phyloP scores from a whole-genome alignment of 1,140 invertebrate genomes.

The Drosophila takahashii region DNA sequence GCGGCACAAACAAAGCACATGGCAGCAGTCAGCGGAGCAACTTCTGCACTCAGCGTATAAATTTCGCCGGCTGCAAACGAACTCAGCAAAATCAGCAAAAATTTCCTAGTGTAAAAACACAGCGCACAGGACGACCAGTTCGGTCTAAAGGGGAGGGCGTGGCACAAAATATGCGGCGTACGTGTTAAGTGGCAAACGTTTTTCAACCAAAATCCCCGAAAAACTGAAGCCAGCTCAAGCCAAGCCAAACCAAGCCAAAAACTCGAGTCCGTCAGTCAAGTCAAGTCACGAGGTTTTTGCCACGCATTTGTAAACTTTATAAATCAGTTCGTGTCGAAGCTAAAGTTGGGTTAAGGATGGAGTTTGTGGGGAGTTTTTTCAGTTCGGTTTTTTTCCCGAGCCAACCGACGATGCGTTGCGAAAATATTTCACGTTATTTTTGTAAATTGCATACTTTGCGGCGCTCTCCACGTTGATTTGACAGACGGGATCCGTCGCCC shows the following conservation, averaged over 20 bases:
- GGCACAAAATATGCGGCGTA: slow-evolving; percentile 80
- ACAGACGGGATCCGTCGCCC: slow-evolving; percentile 26
- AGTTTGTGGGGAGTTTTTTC: slow-evolving; percentile 2
- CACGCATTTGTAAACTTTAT: slow-evolving; percentile 83
- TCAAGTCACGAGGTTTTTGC: slow-evolving; percentile 79
- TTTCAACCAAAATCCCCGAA: slow-evolving; percentile 64
- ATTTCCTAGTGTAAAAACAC: slow-evolving; percentile 67
- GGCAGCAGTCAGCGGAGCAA: slow-evolving; percentile 59
- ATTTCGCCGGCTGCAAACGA: slow-evolving; percentile 63
- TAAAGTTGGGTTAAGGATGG: slow-evolving; percentile 42
- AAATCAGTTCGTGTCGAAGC: slow-evolving; percentile 81
- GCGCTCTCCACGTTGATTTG: slow-evolving; percentile 55
- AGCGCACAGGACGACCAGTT: slow-evolving; percentile 9
- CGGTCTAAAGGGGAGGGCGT: slow-evolving; percentile 33
- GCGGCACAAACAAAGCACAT: slow-evolving; percentile 77
- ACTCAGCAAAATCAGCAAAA: slow-evolving; percentile 75
- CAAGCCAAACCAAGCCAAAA: slow-evolving; percentile 13
- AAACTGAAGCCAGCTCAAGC: slow-evolving; percentile 50
- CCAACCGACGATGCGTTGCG: slow-evolving; percentile 53
- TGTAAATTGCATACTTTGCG: slow-evolving; percentile 66
- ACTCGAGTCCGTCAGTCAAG: slow-evolving; percentile 31
- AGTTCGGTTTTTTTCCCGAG: neutral
- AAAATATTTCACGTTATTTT: slow-evolving; percentile 68
- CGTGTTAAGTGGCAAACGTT: slow-evolving; percentile 83
- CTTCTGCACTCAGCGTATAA: slow-evolving; percentile 64